These are phyloP conservation scores for Synaphobranchus kaupii DNA, from an alignment of 2,797 vertebrate species.

Conservation along the genomic window DNA sequence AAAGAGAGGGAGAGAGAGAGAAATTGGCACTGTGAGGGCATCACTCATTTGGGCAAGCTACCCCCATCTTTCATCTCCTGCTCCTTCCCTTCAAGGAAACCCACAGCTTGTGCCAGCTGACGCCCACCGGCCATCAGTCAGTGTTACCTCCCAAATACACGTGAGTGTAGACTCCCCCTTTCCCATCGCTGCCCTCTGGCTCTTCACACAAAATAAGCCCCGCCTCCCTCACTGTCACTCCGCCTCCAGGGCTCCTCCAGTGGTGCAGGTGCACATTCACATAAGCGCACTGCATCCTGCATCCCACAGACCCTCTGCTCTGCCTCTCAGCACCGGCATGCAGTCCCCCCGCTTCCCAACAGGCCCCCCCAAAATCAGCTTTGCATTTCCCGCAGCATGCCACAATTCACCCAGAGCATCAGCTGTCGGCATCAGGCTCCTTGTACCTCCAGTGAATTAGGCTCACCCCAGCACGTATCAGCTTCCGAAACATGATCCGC, in stretches of 20 bases:
- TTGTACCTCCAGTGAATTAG: background rate
- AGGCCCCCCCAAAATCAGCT: background rate
- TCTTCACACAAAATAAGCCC: background rate
- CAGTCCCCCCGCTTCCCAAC: background rate
- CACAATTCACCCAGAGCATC: background rate
- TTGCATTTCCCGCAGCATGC: background rate
- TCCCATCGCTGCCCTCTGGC: background rate
- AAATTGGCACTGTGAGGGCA: background rate
- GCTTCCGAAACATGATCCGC: background rate
- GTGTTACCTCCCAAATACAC: background rate
- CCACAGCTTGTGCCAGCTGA: background rate
- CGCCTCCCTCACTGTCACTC: background rate
- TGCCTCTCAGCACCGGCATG: background rate
- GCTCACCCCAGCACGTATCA: background rate
- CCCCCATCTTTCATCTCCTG: background rate
- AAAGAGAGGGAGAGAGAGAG: slow-evolving; percentile 41
- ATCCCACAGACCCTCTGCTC: too few relatives aligned
- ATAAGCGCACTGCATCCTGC: background rate
- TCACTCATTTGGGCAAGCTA: background rate
- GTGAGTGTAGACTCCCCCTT: background rate
- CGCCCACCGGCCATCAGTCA: background rate
- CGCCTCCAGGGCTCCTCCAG: background rate
- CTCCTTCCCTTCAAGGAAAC: background rate
- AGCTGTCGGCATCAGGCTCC: background rate
- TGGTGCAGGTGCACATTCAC: background rate